A percentile compares a stretch with the other conserved stretches of the same genome.
Evolutionary conservation across 2,888 invertebrate species (phyloP).

Genomic region (Apotomis turbidana): DNA sequence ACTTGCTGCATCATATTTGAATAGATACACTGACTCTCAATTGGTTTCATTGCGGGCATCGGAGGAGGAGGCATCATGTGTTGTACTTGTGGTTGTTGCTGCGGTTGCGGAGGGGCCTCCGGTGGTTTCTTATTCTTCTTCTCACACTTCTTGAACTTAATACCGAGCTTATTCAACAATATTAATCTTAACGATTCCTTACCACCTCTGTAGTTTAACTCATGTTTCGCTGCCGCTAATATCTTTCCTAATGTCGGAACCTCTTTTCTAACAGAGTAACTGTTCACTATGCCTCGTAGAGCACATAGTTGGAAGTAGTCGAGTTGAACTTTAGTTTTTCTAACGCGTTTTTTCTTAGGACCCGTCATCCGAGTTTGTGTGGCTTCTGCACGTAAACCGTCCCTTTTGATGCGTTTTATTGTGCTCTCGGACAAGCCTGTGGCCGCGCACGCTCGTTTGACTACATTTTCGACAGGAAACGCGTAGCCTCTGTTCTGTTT

Average conservation of each 20-base stretch:
- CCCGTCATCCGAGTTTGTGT: slow-evolving; percentile 77
- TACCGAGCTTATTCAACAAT: slow-evolving; percentile 74
- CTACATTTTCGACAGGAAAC: slow-evolving; percentile 77
- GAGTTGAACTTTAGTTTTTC: slow-evolving; percentile 76
- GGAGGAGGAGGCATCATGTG: slow-evolving; percentile 56
- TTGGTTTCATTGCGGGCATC: slow-evolving; percentile 65
- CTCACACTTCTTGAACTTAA: slow-evolving; percentile 79
- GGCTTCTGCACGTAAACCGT: slow-evolving; percentile 72
- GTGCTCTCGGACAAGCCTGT: slow-evolving; percentile 77
- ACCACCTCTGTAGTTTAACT: slow-evolving; percentile 73
- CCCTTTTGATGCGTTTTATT: slow-evolving; percentile 75
- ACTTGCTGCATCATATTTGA: slow-evolving; percentile 75
- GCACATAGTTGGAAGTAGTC: slow-evolving; percentile 77
- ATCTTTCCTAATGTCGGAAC: slow-evolving; percentile 77
- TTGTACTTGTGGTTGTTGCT: slow-evolving; percentile 51
- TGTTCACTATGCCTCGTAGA: slow-evolving; percentile 72
- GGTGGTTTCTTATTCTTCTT: slow-evolving; percentile 76
- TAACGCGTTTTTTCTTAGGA: slow-evolving; percentile 73
- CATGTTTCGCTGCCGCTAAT: slow-evolving; percentile 71
- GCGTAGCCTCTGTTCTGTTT: slow-evolving; percentile 78
- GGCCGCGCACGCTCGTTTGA: slow-evolving; percentile 75
- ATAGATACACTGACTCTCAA: slow-evolving; percentile 73
- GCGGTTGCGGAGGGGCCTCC: slow-evolving; percentile 54
- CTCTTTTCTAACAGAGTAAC: slow-evolving; percentile 73
- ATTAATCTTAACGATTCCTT: slow-evolving; percentile 76